Conservation (phyloP, 2,113 vertebrate species). For the Amia ocellicauda region DNA sequence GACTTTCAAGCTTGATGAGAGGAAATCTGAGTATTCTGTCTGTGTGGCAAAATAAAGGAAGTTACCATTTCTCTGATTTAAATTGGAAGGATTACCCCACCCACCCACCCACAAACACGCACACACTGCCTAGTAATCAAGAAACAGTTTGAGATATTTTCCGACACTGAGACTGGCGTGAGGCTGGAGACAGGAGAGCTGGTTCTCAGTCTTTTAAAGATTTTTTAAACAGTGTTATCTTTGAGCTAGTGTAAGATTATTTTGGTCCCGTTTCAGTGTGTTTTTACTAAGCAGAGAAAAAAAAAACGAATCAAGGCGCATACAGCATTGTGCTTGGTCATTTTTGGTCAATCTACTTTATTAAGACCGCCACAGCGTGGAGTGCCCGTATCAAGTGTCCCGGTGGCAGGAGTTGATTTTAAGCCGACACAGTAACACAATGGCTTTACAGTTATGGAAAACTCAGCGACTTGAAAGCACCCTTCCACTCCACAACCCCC, state of each 20-base stretch:
- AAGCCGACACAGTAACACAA: constrained; percentile 27
- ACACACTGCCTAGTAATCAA: constrained; percentile 18
- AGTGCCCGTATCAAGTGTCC: not conserved
- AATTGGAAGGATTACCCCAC: constrained; percentile 26
- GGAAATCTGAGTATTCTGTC: constrained; percentile 14
- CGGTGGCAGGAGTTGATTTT: constrained; percentile 16
- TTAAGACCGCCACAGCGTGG: not conserved
- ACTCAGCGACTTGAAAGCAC: constrained; percentile 32
- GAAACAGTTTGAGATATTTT: not conserved
- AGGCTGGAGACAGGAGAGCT: too few species aligned
- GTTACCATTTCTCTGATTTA: constrained; percentile 15
- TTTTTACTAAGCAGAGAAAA: too few species aligned
- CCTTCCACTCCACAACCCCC: constrained; percentile 20
- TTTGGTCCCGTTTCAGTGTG: too few species aligned
- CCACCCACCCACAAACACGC: constrained; percentile 39
- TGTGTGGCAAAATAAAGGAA: constrained; percentile 42
- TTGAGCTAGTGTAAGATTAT: too few species aligned
- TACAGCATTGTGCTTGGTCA: too few species aligned
- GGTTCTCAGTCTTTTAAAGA: too few species aligned
- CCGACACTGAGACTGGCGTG: too few species aligned
- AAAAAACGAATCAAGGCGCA: too few species aligned
- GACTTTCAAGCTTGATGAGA: constrained; percentile 37
- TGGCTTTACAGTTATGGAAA: constrained; percentile 26
- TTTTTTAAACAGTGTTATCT: too few species aligned
- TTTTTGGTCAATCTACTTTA: too few species aligned